Evolutionary conservation across 2,888 invertebrate genomes (phyloP).

Genomic region (Zootermopsis nevadensis): DNA sequence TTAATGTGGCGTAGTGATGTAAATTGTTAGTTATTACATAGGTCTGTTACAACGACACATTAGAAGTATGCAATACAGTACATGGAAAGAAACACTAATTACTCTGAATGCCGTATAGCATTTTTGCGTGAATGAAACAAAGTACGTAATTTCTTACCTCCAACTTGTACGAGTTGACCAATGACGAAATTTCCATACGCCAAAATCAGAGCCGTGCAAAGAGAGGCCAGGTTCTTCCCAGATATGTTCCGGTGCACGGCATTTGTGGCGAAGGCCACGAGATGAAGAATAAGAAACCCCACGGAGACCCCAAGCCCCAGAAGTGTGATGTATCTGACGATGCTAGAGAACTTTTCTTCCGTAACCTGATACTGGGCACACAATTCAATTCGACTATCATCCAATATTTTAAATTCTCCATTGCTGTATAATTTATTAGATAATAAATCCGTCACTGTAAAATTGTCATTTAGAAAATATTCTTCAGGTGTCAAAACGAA

Average conservation of each 20-base stretch:
- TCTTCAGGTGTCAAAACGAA: neutral
- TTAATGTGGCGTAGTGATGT: too few relatives aligned
- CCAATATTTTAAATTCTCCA: neutral
- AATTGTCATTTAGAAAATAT: neutral
- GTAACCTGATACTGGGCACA: neutral
- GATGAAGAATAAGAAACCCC: neutral
- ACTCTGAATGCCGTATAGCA: too few relatives aligned
- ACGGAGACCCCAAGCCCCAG: neutral
- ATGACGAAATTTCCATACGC: neutral
- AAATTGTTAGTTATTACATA: too few relatives aligned
- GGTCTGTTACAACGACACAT: too few relatives aligned
- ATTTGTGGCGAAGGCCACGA: neutral
- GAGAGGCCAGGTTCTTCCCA: conserved; percentile 1
- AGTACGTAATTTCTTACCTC: neutral
- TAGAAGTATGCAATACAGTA: too few relatives aligned
- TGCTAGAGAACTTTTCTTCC: neutral
- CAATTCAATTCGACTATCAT: neutral
- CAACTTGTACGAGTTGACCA: neutral
- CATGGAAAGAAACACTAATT: too few relatives aligned
- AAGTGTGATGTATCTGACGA: neutral
- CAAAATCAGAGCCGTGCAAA: neutral
- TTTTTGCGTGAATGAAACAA: too few relatives aligned
- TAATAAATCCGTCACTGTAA: neutral
- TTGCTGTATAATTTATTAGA: neutral
- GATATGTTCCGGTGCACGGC: neutral